Base-by-base conservation (phyloP, 2,888 invertebrate genomes). In the Tachina lurida region DNA sequence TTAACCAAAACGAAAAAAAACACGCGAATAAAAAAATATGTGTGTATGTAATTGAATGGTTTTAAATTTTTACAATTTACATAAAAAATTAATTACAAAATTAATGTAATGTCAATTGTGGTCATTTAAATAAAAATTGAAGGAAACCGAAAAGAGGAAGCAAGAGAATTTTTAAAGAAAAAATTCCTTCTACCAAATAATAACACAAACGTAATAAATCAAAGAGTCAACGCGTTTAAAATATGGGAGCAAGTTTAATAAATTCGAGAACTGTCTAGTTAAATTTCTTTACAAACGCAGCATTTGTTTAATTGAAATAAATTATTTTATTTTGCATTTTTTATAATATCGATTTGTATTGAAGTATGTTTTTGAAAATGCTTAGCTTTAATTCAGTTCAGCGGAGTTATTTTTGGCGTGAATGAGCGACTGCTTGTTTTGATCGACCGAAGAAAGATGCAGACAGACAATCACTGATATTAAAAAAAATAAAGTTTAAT, bases 161-260 rank as follows among this genome's bases (percentile, higher is more conserved):
- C 84, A 87, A 87, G 76, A 75, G 43, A 74, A 75, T 77, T 87
- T 86, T 86, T 31, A 15, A 5, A 17, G 49, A 65, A 83, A 81
- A 84, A 82, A 82, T 49, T 68, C 83, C 83, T 87, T 87, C 86
- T 85, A 88, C 85, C 87, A 87, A 73, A 75, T 39, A 63, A 22
- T 43, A 39, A 12, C 17, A 19, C 22, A 62, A 31, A 54, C 17
- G 13, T 22, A 41, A 19, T 17, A 43, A 68, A 2, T 56, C n/a
- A 15, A 63, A 56, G 52, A 71, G 80, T 84, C 76, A 80, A 81
- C 80, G 80, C 73, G 73, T n/a, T 47, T 75, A 76, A 84, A 75
- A 75, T 45, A 65, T 10, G 8, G 47, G 43, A 17, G 39, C 17
- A 62, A 43, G 22, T 15, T n/a, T 8, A 70, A n/a, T 62, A 17